These are phyloP conservation scores for Chaetogeoica ovagalla DNA, from an alignment of 2,888 invertebrate species.

Conservation along the genomic window DNA sequence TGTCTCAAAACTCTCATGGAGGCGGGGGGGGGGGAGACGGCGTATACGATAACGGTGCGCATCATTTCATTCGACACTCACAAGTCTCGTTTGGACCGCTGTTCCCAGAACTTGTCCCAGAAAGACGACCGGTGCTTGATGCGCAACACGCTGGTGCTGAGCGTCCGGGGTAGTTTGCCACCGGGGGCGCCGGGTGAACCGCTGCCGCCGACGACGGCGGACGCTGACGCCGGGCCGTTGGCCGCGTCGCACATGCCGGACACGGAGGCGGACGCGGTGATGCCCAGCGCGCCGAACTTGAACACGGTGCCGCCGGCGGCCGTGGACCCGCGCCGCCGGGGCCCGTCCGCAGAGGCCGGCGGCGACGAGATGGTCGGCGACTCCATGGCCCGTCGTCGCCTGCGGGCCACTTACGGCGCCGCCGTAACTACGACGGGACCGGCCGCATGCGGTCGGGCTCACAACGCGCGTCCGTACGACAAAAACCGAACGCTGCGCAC, in stretches of 20 bases:
- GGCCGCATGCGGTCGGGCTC: no score
- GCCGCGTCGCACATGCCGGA: slow-evolving; percentile 54
- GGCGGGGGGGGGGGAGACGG: no score
- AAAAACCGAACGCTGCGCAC: background rate
- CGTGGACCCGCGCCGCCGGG: slow-evolving; percentile 33
- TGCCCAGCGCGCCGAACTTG: slow-evolving; percentile 50
- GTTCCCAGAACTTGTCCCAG: slow-evolving; percentile 83
- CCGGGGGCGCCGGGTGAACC: slow-evolving; percentile 54
- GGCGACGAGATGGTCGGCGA: slow-evolving; percentile 51
- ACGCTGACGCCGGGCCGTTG: slow-evolving; percentile 51
- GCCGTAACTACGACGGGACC: background rate
- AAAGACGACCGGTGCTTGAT: slow-evolving; percentile 78
- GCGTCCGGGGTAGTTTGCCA: slow-evolving; percentile 69
- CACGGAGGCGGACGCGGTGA: slow-evolving; percentile 53
- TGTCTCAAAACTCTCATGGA: no score
- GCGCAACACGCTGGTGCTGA: slow-evolving; percentile 78
- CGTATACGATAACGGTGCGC: no score
- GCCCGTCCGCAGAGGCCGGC: slow-evolving; percentile 34
- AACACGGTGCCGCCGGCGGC: slow-evolving; percentile 35
- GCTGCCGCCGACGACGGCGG: slow-evolving; percentile 53
- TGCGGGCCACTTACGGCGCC: no score
- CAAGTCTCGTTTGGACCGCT: slow-evolving; percentile 70
- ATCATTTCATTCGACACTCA: slow-evolving; percentile 62
- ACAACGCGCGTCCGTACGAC: no score
- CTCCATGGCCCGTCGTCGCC: background rate